Conservation (phyloP, 2,113 vertebrate genomes). For the Alosa alosa region DNA sequence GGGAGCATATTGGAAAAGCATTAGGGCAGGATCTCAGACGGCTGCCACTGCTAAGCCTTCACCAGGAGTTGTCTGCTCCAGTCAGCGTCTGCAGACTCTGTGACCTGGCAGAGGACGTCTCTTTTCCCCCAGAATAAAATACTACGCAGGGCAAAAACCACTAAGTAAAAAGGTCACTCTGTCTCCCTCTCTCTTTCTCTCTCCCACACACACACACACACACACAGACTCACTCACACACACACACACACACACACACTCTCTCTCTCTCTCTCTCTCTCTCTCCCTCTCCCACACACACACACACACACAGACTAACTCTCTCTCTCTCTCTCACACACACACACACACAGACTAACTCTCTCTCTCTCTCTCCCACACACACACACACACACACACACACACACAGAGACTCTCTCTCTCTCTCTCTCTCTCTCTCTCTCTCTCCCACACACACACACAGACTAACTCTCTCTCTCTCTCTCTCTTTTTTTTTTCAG, state of each 20-base stretch:
- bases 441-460: no score
- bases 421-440: no score
- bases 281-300: no score
- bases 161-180: slow-evolving; percentile 6
- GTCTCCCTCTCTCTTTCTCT: background rate
- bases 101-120: slow-evolving; percentile 61
- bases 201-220: no score
- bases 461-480: background rate
- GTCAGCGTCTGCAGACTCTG: slow-evolving; percentile 56
- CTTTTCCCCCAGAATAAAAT: slow-evolving; percentile 18
- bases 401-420: no score
- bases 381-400: no score
- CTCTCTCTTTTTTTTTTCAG: background rate
- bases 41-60: slow-evolving; percentile 66
- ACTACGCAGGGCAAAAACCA: slow-evolving; percentile 17
- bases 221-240: no score
- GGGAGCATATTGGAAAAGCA: slow-evolving; percentile 74
- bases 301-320: no score
- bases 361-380: background rate
- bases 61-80: slow-evolving; percentile 59
- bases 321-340: background rate
- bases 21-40: slow-evolving; percentile 68
- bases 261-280: background rate
- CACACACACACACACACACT: no score
- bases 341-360: background rate